Percentiles rank a stretch among this genome's conserved stretches.
These are phyloP conservation scores for Periplaneta americana DNA, from an alignment of 1,140 invertebrate genomes.

Conservation along the genomic window DNA sequence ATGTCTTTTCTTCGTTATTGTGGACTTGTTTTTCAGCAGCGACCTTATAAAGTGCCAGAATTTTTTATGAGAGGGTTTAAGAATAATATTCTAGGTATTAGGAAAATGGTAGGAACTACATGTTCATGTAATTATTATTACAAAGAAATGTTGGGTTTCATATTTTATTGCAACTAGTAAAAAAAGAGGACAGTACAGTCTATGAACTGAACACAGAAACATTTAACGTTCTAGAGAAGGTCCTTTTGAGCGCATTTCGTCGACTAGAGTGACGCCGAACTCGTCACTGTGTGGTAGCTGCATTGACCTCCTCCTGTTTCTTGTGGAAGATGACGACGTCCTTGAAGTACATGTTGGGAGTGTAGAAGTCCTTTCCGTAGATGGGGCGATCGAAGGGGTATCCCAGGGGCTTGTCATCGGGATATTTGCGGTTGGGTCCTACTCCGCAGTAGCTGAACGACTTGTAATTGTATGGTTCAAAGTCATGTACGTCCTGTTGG, in stretches of 20 bases:
- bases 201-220: neutral
- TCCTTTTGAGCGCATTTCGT: neutral
- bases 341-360: constrained; percentile 16
- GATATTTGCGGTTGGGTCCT: constrained; percentile 16
- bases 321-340: constrained; percentile 22
- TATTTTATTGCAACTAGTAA: neutral
- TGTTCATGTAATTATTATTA: too few species aligned
- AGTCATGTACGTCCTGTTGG: constrained; percentile 28
- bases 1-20: too few species aligned
- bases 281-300: neutral
- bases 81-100: too few species aligned
- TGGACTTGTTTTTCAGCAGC: too few species aligned
- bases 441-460: constrained; percentile 26
- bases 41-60: too few species aligned
- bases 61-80: too few species aligned
- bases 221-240: neutral
- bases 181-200: neutral
- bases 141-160: too few species aligned
- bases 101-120: too few species aligned
- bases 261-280: too few species aligned
- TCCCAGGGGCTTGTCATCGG: constrained; percentile 53
- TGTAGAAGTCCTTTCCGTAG: neutral
- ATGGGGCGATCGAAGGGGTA: constrained; percentile 58
- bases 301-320: constrained; percentile 14
- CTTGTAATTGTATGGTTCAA: constrained; percentile 32